Percentiles rank a stretch among this genome's conserved stretches.
Conservation (phyloP, 2,797 vertebrate species). For the Morus bassanus region DNA sequence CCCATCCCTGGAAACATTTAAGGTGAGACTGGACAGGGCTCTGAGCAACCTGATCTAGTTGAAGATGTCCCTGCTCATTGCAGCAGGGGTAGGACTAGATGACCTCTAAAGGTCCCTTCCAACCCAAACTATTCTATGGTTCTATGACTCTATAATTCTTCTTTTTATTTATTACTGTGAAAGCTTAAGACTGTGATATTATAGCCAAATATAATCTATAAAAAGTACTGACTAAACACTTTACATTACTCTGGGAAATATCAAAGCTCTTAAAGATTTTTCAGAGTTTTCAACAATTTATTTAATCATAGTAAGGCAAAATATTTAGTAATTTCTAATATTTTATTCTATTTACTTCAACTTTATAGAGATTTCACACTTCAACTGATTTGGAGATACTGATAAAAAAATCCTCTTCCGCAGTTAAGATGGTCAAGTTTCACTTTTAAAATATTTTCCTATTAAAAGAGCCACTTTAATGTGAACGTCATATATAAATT, state of each 20-base stretch:
- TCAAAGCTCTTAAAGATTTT: not conserved
- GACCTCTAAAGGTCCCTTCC: not conserved
- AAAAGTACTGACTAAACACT: not conserved
- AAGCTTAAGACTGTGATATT: not conserved
- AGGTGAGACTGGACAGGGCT: not conserved
- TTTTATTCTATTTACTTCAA: not conserved
- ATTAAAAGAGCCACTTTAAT: conserved; percentile 26
- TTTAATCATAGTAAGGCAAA: not conserved
- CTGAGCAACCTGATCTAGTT: not conserved
- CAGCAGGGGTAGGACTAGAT: not conserved
- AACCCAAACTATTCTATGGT: not conserved
- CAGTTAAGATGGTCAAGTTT: not conserved
- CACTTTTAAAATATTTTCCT: not conserved
- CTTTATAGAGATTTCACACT: not conserved
- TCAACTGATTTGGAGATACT: not conserved
- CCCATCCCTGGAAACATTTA: not conserved
- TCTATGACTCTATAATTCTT: not conserved
- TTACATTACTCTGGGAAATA: not conserved
- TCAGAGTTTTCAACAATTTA: not conserved
- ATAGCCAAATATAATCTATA: not conserved
- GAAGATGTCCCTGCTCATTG: not conserved
- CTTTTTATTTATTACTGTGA: not conserved
- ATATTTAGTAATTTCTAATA: not conserved
- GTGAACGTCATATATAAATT: conserved; percentile 40
- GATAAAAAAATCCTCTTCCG: not conserved